Conservation (phyloP, 2,113 vertebrate genomes). For the Noturus placidus region DNA sequence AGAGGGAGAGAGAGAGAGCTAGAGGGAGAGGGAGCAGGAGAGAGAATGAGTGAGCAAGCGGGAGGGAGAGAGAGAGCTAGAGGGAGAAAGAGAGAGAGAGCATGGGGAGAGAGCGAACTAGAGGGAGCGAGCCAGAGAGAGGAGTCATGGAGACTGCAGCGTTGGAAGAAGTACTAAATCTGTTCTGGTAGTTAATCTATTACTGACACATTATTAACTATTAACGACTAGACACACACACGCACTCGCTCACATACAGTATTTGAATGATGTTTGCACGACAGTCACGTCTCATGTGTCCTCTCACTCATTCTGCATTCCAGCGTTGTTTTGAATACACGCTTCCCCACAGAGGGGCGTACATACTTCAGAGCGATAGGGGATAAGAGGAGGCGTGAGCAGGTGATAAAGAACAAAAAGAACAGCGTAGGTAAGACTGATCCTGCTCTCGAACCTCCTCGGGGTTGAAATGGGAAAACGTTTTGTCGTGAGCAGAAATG, state of each 20-base stretch:
- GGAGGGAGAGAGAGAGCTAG: not conserved
- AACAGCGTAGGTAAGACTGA: not conserved
- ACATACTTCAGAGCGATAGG: not conserved
- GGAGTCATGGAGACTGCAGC: not conserved
- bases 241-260: not conserved
- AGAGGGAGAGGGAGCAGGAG: not conserved
- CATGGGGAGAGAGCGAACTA: no score
- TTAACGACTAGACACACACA: not conserved
- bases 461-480: not conserved
- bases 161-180: constrained; percentile 2
- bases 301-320: not conserved
- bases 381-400: not conserved
- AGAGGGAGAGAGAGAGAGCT: constrained; percentile 20
- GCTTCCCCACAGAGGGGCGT: not conserved
- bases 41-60: no score
- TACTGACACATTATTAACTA: not conserved
- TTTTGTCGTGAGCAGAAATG: not conserved
- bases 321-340: not conserved
- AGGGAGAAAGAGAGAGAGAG: not conserved
- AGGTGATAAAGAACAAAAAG: not conserved
- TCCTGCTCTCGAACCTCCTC: not conserved
- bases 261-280: not conserved
- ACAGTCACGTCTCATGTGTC: not conserved
- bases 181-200: constrained; percentile 13
- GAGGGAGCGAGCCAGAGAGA: no score